A percentile compares a stretch with the other conserved stretches of the same genome.
Conservation (phyloP, 2,797 vertebrate genomes). For the Coluber constrictor region DNA sequence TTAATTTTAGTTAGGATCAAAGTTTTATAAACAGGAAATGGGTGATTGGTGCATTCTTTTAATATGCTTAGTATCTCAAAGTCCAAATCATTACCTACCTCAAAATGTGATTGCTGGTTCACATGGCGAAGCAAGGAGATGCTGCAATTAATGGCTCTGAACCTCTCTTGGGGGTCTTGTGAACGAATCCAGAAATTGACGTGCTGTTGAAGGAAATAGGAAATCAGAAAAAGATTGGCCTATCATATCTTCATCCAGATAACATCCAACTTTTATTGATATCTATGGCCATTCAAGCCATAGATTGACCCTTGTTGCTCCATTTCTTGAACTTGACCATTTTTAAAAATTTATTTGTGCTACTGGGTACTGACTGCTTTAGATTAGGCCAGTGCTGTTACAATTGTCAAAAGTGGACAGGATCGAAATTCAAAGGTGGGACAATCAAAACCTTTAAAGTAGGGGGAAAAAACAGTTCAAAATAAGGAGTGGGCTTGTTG, state of each 20-base stretch:
- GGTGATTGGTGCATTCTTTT: neutral
- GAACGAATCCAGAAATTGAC: slow-evolving; percentile 23
- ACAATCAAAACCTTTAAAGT: neutral
- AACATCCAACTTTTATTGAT: neutral
- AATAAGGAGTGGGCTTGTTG: neutral
- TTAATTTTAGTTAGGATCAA: neutral
- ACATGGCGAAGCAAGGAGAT: neutral
- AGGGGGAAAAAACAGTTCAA: neutral
- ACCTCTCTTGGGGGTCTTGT: slow-evolving; percentile 1
- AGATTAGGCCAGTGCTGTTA: too few relatives aligned
- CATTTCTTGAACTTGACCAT: neutral
- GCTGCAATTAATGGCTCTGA: slow-evolving; percentile 5
- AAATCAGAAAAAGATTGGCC: neutral
- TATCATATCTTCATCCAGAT: neutral
- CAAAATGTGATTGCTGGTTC: neutral
- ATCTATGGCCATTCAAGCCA: neutral
- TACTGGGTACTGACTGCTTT: neutral
- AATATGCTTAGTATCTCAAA: neutral
- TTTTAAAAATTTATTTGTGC: neutral
- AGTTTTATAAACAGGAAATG: neutral
- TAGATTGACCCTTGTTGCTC: neutral
- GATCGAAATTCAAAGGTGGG: neutral
- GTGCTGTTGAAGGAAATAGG: slow-evolving; percentile 1
- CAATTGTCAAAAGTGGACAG: neutral
- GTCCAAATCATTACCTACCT: neutral